Base-by-base conservation (phyloP, 2,113 vertebrate species). In the Urocolius indicus region DNA sequence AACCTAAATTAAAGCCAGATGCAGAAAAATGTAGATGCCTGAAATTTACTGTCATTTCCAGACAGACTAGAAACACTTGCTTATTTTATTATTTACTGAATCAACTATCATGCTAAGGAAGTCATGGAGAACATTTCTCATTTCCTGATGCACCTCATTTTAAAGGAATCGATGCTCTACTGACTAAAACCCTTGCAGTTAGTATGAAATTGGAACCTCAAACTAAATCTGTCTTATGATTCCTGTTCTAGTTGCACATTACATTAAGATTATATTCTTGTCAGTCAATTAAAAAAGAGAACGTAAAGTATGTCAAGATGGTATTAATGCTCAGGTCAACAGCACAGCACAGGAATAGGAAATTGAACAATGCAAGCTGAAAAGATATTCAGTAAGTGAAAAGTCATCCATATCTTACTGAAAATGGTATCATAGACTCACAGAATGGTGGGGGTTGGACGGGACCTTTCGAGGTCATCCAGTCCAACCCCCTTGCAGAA, bases 1-100 rank as follows among this genome's bases (percentile, higher is more conserved):
- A 77, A 87, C 81, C 68, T 20, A 96, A 98, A 98, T 98, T 78
- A 96, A 97, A 98, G 95, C 68, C 97, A 98, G 97, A 97, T 97
- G 97, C 81, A 36, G 45, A 26, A 90, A 75, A 68, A 84, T n/a
- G 69, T 58, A 95, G 66, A 96, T 80, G 96, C 84, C 94, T 97
- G 93, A 84, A 87, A 61, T 89, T 76, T 75, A 38, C 61, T 78
- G 49, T 94, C 57, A 91, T 92, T 73, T 86, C 90, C 94, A 84
- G 89, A 61, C 26, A 62, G 86, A 73, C 73, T 9, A 97, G 92
- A 86, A 96, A 90, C 84, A 85, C 73, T 96, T 95, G 63, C 65
- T 96, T 89, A 84, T 80, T 78, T 88, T 51, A 16, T 83, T 95
- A 79, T 95, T 96, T 93, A 85, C 83, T 49, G 48, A 95, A 73